phyloP scores from a whole-genome alignment of 2,113 vertebrate genomes.

The Dasyprocta punctata region DNA sequence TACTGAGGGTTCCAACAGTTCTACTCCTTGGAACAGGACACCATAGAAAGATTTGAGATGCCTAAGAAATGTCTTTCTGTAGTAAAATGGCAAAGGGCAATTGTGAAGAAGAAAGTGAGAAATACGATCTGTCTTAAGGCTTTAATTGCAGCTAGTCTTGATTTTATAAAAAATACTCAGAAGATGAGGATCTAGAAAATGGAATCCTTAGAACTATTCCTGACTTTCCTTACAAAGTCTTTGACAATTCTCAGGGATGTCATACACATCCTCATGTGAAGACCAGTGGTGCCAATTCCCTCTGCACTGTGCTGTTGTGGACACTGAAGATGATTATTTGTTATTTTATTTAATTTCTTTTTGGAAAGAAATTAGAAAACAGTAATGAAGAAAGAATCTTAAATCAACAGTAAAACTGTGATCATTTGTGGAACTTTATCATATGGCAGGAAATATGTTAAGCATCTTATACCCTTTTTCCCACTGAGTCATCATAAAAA shows the following conservation, averaged over 20 bases:
- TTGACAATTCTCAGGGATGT: accelerated
- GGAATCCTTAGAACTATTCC: background rate
- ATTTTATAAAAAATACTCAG: background rate
- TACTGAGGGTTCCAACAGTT: background rate
- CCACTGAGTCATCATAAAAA: background rate
- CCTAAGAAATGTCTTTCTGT: background rate
- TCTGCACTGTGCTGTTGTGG: background rate
- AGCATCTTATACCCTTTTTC: background rate
- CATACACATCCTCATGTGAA: accelerated
- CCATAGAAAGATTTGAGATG: background rate
- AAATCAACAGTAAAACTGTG: background rate
- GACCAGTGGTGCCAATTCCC: accelerated
- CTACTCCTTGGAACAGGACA: background rate
- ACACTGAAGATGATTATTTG: background rate
- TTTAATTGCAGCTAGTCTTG: background rate
- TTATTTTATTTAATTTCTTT: background rate
- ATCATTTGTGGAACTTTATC: background rate
- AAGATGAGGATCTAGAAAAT: background rate
- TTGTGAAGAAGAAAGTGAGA: background rate
- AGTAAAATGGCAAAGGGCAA: background rate
- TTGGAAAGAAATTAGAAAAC: background rate
- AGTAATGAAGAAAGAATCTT: background rate
- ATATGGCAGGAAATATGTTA: background rate
- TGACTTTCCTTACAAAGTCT: background rate
- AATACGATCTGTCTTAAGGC: background rate